Evolutionary conservation across 2,888 invertebrate species (phyloP), one percentile per base, ranked within the genome.

Genomic region (Polylopha cassiicola): DNA sequence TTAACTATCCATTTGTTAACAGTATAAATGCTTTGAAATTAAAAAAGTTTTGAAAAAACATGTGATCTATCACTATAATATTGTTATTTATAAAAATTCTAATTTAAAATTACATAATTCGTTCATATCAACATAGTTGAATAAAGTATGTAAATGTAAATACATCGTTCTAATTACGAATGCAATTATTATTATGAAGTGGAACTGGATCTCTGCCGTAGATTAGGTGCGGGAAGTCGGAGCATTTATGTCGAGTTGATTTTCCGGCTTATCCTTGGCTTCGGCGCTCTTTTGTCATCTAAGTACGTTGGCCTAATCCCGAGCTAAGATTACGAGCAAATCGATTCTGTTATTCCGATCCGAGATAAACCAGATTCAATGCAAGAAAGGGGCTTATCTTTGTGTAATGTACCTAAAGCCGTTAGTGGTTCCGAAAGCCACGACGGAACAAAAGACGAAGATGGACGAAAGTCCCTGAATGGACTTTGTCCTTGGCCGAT

Each of bases 241-340:
- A 46, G 33, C 41, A 36, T 39, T 27, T 43, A 39, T 39, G 37
- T 38, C 47, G 44, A 49, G 45, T 46, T 51, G 44, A 55, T 43
- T 43, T 47, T 47, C 41, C 46, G 41, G 43, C 50, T 57, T 57
- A 60, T 55, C 54, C 46, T 50, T 51, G 50, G 59, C 56, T 67
- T 58, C 61, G 57, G 18, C 21, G 24, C 31, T 39, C 36, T 58
- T 61, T 69, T 70, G 66, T 70, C 52, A 60, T 57, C 58, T 59
- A 67, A 61, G 63, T 63, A 56, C 56, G 55, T 42, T 46, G 49
- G 53, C 55, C 61, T 64, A 69, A 71, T 67, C 65, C 58, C 43
- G 44, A 47, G 51, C 57, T 47, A 59, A 67, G 73, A 77, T 74
- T 72, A 75, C 63, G 59, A 61, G 60, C 53, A 50, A 73, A 74